A percentile compares a stretch with the other conserved stretches of the same genome.
phyloP scores from a whole-genome alignment of 2,113 vertebrate genomes.

The Rhegmatorhina hoffmannsi region DNA sequence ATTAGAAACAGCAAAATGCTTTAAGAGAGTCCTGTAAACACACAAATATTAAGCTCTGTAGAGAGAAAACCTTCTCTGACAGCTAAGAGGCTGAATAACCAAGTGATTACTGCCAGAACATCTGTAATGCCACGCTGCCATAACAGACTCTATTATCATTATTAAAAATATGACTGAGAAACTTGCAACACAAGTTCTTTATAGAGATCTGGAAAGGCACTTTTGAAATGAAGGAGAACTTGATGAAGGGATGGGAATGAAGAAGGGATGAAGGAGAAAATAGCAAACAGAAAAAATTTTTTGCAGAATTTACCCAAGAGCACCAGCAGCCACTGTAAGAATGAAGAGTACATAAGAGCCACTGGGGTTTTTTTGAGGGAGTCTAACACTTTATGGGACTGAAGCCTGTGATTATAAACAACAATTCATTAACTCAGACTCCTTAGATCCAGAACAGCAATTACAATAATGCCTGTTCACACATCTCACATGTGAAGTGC shows the following conservation, averaged over 20 bases:
- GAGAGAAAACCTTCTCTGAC: background rate
- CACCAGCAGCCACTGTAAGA: background rate
- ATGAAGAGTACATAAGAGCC: background rate
- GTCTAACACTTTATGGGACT: background rate
- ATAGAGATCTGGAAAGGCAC: background rate
- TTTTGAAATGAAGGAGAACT: background rate
- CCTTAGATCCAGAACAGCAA: background rate
- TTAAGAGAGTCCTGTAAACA: background rate
- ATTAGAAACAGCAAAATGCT: background rate
- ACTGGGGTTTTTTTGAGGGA: background rate
- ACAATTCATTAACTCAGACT: background rate
- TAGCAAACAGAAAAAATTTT: background rate
- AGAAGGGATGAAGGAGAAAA: background rate
- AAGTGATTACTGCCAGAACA: background rate
- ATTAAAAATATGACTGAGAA: background rate
- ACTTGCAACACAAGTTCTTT: background rate
- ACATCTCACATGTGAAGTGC: background rate
- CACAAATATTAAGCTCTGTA: background rate
- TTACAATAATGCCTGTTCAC: background rate
- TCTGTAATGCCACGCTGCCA: background rate
- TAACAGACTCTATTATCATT: background rate
- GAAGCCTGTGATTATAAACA: slow-evolving; percentile 16
- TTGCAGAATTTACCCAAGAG: background rate
- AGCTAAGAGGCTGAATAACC: background rate
- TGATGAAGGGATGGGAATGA: background rate